phyloP scores from a whole-genome alignment of 2,888 invertebrate species.

The Pristionchus fissidentatus region DNA sequence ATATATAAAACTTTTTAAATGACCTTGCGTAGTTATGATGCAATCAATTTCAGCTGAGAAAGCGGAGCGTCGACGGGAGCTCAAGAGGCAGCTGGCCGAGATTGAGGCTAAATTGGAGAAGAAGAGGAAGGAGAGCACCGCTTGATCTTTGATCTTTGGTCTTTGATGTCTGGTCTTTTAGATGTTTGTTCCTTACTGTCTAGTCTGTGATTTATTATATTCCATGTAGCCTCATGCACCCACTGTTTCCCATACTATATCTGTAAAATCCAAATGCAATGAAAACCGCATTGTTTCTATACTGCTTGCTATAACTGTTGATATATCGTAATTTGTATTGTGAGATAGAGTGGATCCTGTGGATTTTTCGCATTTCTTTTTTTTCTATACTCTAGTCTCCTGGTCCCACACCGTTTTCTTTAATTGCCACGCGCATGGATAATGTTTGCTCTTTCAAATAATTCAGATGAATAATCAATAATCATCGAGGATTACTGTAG shows the following conservation, averaged over 20 bases:
- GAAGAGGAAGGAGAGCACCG: neutral
- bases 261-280: neutral
- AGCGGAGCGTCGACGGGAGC: neutral
- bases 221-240: neutral
- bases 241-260: neutral
- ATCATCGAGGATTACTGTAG: neutral
- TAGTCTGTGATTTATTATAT: neutral
- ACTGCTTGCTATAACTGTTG: conserved; percentile 24
- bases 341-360: neutral
- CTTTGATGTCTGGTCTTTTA: neutral
- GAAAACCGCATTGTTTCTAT: too few species aligned
- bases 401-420: conserved; percentile 3
- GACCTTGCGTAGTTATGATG: neutral
- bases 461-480: neutral
- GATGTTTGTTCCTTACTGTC: conserved; percentile 29
- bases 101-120: neutral
- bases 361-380: neutral
- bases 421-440: neutral
- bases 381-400: neutral
- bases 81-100: conserved; percentile 1
- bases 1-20: too few species aligned
- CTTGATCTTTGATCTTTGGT: neutral
- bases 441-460: too few species aligned
- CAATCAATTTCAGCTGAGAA: conserved; percentile 1
- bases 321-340: conserved; percentile 12